Base-by-base conservation (phyloP, 2,888 invertebrate genomes). In the Yponomeuta cagnagella region DNA sequence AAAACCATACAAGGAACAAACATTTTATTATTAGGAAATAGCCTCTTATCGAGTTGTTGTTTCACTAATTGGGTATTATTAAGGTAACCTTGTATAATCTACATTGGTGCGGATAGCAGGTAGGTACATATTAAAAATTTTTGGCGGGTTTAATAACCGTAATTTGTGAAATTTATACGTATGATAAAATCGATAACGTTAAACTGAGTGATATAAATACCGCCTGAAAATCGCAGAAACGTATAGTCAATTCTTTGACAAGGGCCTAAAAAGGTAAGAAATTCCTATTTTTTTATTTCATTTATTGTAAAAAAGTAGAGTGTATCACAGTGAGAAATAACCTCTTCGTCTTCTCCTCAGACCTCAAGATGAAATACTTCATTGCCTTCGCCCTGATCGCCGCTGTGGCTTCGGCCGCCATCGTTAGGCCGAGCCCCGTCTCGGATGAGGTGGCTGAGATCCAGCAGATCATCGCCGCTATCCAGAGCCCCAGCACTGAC, bases 361-460 rank as follows among this genome's bases (percentile, higher is more conserved):
- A 76, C 75, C 69, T 76, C 75, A 82, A 77, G 67, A 88, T 88
- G 88, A 87, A 88, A 82, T 85, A 77, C 83, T 77, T 89, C 76
- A 67, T 85, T 58, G 82, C 82, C 69, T 76, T 89, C 76, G 82
- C 84, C 68, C 76, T 86, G 66, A 77, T 86, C 78, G 86, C 78
- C 78, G 86, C 79, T 75, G 84, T 84, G 79, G 85, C 86, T 69
- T 81, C 83, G 74, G 84, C 83, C 73, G 77, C 77, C 69, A 68
- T 74, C 71, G 9, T 79, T 63, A 78, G 74, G 72, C 81, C 80
- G 52, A 70, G 75, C 5, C 70, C 69, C 63, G 71, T 76, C 70
- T 69, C 70, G 67, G 72, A 64, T 37, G 79, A 79, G 74, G 10
- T 74, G 58, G 74, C 76, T 23, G 77, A 81, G 76, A 72, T 85